Base-by-base conservation (phyloP, 2,113 vertebrate genomes). In the Gopherus flavomarginatus region DNA sequence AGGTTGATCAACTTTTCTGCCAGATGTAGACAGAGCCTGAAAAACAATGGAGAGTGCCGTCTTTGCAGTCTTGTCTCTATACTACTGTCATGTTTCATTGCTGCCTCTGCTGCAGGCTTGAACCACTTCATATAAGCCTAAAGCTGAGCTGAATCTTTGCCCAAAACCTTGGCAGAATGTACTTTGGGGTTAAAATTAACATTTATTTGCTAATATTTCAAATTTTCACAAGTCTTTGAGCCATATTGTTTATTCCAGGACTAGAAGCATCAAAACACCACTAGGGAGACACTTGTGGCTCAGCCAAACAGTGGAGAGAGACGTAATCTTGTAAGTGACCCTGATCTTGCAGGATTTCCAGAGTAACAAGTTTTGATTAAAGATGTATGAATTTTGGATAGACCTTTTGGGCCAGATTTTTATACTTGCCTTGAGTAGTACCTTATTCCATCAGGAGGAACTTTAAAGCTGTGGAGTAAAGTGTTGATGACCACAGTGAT, bases 1-100 rank as follows among this genome's bases (percentile, higher is more conserved):
- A 96, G 97, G 94, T 96, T 97, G 97, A 98, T 97, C 95, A 97
- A 97, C 94, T 96, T 96, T 97, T 95, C 97, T 97, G 96, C 96
- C 94, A 97, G 95, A 95, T 96, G 94, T 96, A 97, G 95, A 96
- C 93, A 86, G 94, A 91, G 95, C 91, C 94, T 78, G 57, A 2
- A 17, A 83, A 95, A 97, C 94, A 96, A 95, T 90, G 83, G 87
- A 5, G 1, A 0, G 24, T 65, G 90, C 86, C 27, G 72, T 87
- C 57, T 87, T 62, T 0, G 5, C 92, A 11, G 29, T 84, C 89
- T 79, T 56, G 93, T 94, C 92, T 85, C 96, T 94, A 94, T 1
- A 27, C 83, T 95, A 81, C 94, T 9, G 90, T 97, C 88, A 88
- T 87, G 72, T 97, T 93, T 94, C 94, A 92, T 97, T 89, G 92